phyloP scores from a whole-genome alignment of 2,888 invertebrate species.

The Selenia dentaria region DNA sequence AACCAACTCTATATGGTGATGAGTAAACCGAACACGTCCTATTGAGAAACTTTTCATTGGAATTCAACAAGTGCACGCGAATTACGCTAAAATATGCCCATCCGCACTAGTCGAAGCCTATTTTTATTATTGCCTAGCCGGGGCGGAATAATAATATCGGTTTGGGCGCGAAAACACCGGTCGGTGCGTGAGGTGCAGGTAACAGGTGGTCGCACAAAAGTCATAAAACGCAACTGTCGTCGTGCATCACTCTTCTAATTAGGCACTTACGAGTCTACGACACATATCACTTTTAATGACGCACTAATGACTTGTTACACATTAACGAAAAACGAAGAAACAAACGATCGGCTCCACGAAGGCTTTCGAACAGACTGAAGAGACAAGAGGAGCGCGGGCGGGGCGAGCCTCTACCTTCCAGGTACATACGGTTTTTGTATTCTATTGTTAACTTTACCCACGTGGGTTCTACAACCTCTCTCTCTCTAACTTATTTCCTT shows the following conservation, averaged over 20 bases:
- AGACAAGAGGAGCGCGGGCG: slow-evolving; percentile 49
- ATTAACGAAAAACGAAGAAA: slow-evolving; percentile 25
- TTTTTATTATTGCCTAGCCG: slow-evolving; percentile 28
- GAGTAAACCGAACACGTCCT: slow-evolving; percentile 74
- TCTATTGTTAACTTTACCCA: slow-evolving; percentile 79
- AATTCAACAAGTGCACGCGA: slow-evolving; percentile 53
- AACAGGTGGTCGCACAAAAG: slow-evolving; percentile 57
- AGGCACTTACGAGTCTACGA: slow-evolving; percentile 35
- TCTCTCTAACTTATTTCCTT: slow-evolving; percentile 49
- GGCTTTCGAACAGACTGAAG: slow-evolving; percentile 66
- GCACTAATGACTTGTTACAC: slow-evolving; percentile 13
- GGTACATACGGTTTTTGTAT: slow-evolving; percentile 73
- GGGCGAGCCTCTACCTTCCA: slow-evolving; percentile 71
- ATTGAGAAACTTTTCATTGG: slow-evolving; percentile 63
- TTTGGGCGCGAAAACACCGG: slow-evolving; percentile 73
- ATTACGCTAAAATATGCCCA: slow-evolving; percentile 55
- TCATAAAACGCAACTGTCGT: slow-evolving; percentile 48
- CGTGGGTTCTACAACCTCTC: slow-evolving; percentile 67
- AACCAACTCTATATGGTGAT: slow-evolving; percentile 68
- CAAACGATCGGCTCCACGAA: slow-evolving; percentile 53
- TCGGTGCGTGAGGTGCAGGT: slow-evolving; percentile 36
- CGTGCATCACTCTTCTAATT: slow-evolving; percentile 48
- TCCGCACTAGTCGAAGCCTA: slow-evolving; percentile 34
- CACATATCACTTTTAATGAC: slow-evolving; percentile 46
- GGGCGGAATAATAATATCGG: slow-evolving; percentile 33